Base-by-base conservation (phyloP, 2,888 invertebrate species). In the Ferdinandea cuprea region DNA sequence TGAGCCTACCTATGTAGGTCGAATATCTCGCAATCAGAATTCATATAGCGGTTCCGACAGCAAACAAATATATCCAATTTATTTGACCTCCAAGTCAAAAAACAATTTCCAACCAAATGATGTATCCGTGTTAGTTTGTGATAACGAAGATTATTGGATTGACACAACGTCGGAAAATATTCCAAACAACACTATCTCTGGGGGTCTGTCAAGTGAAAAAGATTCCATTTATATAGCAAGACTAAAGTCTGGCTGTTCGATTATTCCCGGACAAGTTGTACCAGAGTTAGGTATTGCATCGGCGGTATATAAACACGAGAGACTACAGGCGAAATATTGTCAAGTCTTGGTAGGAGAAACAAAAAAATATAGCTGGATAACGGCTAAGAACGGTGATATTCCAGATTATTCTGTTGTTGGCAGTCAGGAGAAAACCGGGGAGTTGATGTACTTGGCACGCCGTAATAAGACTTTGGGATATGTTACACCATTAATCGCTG, bases 381-480 rank as follows among this genome's bases (percentile, higher is more conserved):
- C 42, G 1, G 35, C 52, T n/a, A 5, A 4, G 6, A 9, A 32
- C 25, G 68, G 76, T 2, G 19, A 52, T 8, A 68, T 76, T 35
- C 68, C 76, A 6, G 76, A 76, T 7, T 32, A 76, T 44, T 59
- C 76, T 3, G 44, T 76, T 3, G 76, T 59, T 11, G 52, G 59
- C 9, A 68, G 76, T 19, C 59, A 44, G 15, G 59, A 59, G 0
- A 58, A 35, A 19, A 19, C 2, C 21, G 73, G 73, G 21, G 73
- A 74, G 21, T 25, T 66, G 6, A 74, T 58, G 74, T 66, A 66
- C 8, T 19, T 74, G 7, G 48, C 65, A 1, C 17, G 19, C 0
- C 9, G 35, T 8, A 35, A 56, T 15, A 28, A 56, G 13, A 42
- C 56, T 2, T 2, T 58, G 11, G 56, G 65, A 15, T 65, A 50